Base-by-base conservation (phyloP, 2,113 vertebrate genomes). In the Phaethon lepturus region DNA sequence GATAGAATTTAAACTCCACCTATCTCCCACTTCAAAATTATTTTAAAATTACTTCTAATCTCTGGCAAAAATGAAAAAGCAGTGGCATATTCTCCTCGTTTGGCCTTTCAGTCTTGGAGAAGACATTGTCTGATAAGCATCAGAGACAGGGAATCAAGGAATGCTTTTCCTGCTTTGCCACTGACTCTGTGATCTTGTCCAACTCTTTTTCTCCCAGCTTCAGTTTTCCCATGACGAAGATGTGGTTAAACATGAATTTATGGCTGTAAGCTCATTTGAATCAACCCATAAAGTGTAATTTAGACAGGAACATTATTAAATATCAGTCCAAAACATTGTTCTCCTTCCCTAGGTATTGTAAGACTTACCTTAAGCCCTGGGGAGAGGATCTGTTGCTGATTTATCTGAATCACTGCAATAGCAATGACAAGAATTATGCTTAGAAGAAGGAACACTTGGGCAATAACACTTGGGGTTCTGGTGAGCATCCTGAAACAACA, bases 361-460 rank as follows among this genome's bases (percentile, higher is more conserved):
- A 45, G 35, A 71, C 97, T 96, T 97, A 99, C 99, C 99, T 99
- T 99, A 33, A 98, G 88, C 40, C 97, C 98, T 59, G 98, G 98
- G 72, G 98, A 98, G 75, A 99, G 74, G 53, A 98, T 83, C 33
- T 96, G 96, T 12, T 77, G 97, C 94, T 98, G 98, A 31, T 98
- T 97, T 80, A 97, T 97, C 98, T 99, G 99, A 96, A 99, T 98
- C 76, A 99, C 95, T 6, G 98, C 98, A 85, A 99, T 98, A 42
- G 98, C 90, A 83, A 99, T 94, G 13, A 99, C 98, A 68, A 99
- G 98, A 26, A 98, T 98, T n/a, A 99, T 79, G 50, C 99, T 99
- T 63, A 98, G 95, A 71, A 99, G 81, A 72, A 99, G 97, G 88
- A 99, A 97, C 55, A 98, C 95, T 56, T 98, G 66, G 62, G 99